These are phyloP conservation scores for Xiphophorus hellerii DNA, from an alignment of 2,113 vertebrate genomes.

Conservation along the genomic window DNA sequence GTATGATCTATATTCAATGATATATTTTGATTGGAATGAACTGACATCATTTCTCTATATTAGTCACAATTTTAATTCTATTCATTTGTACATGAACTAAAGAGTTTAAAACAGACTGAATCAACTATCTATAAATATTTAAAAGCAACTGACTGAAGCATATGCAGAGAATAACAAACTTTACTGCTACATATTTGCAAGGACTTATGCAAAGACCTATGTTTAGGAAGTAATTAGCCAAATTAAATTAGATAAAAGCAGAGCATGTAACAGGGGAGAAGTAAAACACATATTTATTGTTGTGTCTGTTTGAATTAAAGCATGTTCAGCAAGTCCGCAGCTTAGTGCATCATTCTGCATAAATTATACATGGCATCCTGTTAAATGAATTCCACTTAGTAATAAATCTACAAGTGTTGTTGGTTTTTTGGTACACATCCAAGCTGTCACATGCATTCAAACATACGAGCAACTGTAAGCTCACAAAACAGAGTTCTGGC, in stretches of 20 bases:
- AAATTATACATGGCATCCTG: conserved; percentile 1
- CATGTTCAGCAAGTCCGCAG: not conserved
- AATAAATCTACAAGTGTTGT: not conserved
- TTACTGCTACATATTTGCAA: not conserved
- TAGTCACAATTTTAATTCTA: not conserved
- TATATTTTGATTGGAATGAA: not conserved
- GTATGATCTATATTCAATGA: not conserved
- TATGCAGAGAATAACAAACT: not conserved
- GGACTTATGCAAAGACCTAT: not conserved
- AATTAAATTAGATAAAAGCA: not conserved
- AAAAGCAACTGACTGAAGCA: not conserved
- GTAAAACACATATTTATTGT: not conserved
- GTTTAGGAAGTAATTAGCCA: not conserved
- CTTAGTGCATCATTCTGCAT: not conserved
- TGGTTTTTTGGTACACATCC: not conserved
- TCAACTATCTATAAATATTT: not conserved
- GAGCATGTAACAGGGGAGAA: not conserved
- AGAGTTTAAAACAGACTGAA: too few species aligned
- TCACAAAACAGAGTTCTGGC: too few species aligned
- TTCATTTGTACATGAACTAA: too few species aligned
- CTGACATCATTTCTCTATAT: not conserved
- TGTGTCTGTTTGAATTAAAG: not conserved
- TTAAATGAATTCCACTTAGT: conserved; percentile 5
- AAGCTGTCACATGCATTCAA: not conserved
- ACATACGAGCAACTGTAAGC: too few species aligned